Conservation (phyloP, 2,888 invertebrate species). For the Pandemis cinnamomeana region DNA sequence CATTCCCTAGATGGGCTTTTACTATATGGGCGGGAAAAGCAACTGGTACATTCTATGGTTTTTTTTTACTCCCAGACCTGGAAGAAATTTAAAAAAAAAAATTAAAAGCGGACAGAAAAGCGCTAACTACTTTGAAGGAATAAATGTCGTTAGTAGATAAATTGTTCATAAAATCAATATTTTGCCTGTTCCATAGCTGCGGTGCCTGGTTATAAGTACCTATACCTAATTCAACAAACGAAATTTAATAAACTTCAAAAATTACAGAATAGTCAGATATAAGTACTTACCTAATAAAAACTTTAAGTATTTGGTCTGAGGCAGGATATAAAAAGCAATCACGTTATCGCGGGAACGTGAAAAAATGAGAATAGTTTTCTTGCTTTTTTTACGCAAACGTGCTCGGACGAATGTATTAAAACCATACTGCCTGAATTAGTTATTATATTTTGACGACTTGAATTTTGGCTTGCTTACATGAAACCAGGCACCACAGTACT, state of each 20-base stretch:
- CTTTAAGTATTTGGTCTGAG: no score
- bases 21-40: no score
- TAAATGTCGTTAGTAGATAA: constrained; percentile 3
- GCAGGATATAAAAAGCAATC: no score
- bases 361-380: not conserved
- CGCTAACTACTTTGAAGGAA: not conserved
- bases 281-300: no score
- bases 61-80: no score
- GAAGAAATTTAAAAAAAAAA: not conserved
- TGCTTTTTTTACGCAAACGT: not conserved
- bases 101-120: not conserved
- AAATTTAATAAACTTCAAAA: no score
- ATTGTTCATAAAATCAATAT: constrained; percentile 7
- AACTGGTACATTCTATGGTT: no score
- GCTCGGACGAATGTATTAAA: not conserved
- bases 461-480: not conserved
- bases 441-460: not conserved
- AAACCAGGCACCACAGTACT: constrained; percentile 21
- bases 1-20: no score
- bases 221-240: not conserved
- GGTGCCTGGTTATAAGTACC: not conserved
- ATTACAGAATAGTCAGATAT: no score
- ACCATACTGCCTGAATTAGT: not conserved
- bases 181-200: constrained; percentile 4
- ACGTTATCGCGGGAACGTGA: no score